Base-by-base conservation (phyloP, 1,140 invertebrate genomes). In the Latrodectus geometricus region DNA sequence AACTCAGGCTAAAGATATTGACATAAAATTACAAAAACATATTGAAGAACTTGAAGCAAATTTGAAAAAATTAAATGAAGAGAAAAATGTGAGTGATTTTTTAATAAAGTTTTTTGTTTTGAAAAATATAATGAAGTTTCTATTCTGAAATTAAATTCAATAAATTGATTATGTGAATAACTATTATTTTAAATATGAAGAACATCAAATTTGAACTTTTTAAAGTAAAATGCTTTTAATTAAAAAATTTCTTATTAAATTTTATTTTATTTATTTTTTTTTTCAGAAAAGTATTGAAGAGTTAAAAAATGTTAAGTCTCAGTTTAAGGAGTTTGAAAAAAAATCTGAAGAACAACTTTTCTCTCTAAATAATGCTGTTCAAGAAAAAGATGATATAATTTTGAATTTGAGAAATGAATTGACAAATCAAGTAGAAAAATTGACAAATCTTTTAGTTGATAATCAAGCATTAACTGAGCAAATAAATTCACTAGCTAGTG, bases 341-440 rank as follows among this genome's bases (percentile, higher is more conserved):
- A 61, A 61, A 61, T 14, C 54, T 35, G 49, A 81, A 56, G 52
- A n/a, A 1, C 12, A 52, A 9, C 15, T 81, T 1, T 65, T 49
- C 20, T 11, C 70, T 54, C 48, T 84, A 11, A 76, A 76, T 21
- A 76, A 50, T 17, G 68, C 72, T 49, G 52, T 52, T 68, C 82
- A 84, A 75, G 82, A 84, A 68, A 76, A 84, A 52, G 82, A 84
- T 65, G 82, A 84, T 54, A 17, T 84, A 4, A 84, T 76, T 9
- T 50, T 48, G 9, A 76, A 84, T 76, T 35, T 84, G 48, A 84
- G 35, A 54, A 50, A 21, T 23, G 82, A 84, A 35, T 76, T 84
- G 11, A 84, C 11, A 68, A 21, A 17, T 76, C 56, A 84, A 8
- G 9, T 84, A 21, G 82, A 76, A 76, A 84, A 84, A 54, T 2